These are phyloP conservation scores for Hafferia zeledoni DNA, from an alignment of 2,797 vertebrate genomes.

Conservation along the genomic window DNA sequence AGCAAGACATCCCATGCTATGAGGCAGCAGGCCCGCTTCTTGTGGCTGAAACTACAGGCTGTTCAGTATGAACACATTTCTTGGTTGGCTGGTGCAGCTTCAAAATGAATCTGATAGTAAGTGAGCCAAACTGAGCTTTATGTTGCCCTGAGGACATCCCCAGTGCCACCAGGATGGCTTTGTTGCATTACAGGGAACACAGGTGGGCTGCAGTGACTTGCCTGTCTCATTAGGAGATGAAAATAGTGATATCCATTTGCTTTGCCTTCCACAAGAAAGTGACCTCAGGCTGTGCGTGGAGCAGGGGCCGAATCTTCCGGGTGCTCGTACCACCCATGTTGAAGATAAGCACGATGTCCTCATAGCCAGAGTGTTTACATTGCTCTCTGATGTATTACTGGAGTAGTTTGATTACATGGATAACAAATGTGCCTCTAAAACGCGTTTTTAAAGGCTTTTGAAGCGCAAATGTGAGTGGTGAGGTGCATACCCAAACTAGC, in stretches of 20 bases:
- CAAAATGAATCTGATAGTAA: background rate
- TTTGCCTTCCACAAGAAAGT: background rate
- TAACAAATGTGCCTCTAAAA: background rate
- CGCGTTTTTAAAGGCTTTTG: background rate
- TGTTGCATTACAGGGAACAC: accelerated
- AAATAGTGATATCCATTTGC: background rate
- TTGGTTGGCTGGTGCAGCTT: background rate
- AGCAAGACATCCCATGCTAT: background rate
- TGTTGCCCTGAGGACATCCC: background rate
- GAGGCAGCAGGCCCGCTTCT: background rate
- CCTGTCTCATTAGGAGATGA: background rate
- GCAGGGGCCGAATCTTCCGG: accelerated
- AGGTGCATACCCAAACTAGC: background rate
- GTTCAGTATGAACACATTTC: accelerated
- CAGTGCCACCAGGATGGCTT: background rate
- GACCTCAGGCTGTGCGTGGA: accelerated
- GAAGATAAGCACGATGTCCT: background rate
- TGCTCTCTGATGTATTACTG: background rate
- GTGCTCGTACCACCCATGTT: background rate
- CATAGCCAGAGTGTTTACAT: background rate
- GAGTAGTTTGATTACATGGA: background rate
- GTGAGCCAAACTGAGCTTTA: background rate
- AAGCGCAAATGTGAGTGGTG: background rate
- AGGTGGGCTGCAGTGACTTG: background rate
- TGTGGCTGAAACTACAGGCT: background rate